Percentiles rank a stretch among this genome's conserved stretches.
phyloP scores from a whole-genome alignment of 2,113 vertebrate species.

The Gymnocephalus cernua region DNA sequence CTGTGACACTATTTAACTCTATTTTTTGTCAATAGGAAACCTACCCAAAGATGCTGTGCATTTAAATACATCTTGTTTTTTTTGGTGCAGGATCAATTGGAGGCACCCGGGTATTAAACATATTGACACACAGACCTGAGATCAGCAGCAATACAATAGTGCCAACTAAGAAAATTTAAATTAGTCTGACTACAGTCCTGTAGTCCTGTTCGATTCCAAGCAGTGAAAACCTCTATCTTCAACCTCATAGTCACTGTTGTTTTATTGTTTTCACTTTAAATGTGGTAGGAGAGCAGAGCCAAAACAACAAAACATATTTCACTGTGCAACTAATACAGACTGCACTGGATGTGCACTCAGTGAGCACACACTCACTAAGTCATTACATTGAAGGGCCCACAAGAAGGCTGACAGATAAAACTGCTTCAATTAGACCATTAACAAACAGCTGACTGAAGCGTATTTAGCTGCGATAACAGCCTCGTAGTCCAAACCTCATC shows the following conservation, averaged over 20 bases:
- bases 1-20: background rate
- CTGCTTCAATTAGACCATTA: conserved; percentile 40
- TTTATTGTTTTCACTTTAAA: no score
- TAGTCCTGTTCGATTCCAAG: no score
- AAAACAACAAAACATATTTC: conserved; percentile 8
- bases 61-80: background rate
- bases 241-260: no score
- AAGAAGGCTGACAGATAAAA: conserved; percentile 32
- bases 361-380: conserved; percentile 17
- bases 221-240: no score
- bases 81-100: background rate
- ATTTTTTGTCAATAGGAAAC: background rate
- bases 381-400: conserved; percentile 7
- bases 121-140: background rate
- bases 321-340: background rate
- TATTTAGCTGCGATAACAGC: conserved; percentile 18
- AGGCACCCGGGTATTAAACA: background rate
- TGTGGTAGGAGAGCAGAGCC: background rate
- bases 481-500: conserved; percentile 19
- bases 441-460: conserved; percentile 56
- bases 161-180: no score
- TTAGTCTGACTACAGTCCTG: no score
- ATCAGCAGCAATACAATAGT: no score
- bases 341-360: background rate
- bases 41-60: background rate